Evolutionary conservation across 2,113 vertebrate genomes (phyloP).

Genomic region (Hydrochoerus hydrochaeris): DNA sequence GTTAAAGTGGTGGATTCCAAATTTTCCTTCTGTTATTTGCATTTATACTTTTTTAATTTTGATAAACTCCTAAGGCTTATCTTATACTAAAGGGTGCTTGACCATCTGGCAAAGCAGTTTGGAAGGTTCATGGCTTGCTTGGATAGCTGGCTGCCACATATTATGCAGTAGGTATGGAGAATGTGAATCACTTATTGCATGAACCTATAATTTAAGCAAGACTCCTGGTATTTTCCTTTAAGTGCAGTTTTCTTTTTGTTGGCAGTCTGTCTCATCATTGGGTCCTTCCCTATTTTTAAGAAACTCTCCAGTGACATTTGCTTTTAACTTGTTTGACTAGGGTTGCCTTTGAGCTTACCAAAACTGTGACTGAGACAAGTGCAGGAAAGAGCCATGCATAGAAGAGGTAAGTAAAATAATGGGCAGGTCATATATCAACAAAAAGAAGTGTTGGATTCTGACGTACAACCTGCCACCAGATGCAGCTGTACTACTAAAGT

Average conservation of each 20-base stretch:
- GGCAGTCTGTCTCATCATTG: neutral
- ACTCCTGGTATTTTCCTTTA: neutral
- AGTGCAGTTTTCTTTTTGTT: neutral
- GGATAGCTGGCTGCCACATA: neutral
- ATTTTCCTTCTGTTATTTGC: neutral
- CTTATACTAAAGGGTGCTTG: neutral
- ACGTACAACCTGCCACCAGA: neutral
- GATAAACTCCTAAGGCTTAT: neutral
- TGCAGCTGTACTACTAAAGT: neutral
- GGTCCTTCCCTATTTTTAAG: neutral
- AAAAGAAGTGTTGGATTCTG: neutral
- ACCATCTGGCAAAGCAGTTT: neutral
- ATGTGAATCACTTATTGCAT: neutral
- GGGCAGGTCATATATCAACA: neutral
- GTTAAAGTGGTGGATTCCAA: neutral
- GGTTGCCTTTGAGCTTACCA: neutral
- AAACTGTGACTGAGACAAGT: neutral
- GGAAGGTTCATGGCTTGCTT: neutral
- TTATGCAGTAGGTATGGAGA: neutral
- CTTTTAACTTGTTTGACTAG: neutral
- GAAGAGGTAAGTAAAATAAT: neutral
- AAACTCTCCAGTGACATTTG: neutral
- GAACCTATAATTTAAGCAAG: neutral
- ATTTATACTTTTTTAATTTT: neutral
- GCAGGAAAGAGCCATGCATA: no score